These are phyloP conservation scores for Drosophila ogumai DNA, from an alignment of 1,140 invertebrate genomes.

Conservation along the genomic window DNA sequence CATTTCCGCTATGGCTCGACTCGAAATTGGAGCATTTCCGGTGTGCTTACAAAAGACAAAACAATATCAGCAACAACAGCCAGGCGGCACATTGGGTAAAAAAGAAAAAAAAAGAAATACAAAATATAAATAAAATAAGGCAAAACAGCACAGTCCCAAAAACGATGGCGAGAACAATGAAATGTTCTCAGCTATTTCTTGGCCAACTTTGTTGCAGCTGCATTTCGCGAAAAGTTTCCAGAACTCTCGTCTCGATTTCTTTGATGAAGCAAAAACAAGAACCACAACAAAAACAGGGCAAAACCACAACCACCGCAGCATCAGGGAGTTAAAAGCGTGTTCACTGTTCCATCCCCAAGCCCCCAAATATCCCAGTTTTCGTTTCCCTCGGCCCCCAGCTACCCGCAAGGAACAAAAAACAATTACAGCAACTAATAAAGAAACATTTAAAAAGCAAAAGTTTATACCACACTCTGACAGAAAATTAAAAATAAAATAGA, in stretches of 20 bases:
- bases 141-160: constrained; percentile 28
- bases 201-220: constrained; percentile 64
- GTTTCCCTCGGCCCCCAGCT: background rate
- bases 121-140: constrained; percentile 50
- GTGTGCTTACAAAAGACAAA: constrained; percentile 64
- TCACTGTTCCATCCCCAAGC: constrained; percentile 26
- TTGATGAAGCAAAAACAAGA: constrained; percentile 59
- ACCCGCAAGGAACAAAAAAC: constrained; percentile 57
- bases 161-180: constrained; percentile 34
- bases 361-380: background rate
- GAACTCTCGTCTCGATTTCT: constrained; percentile 72
- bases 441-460: constrained; percentile 84
- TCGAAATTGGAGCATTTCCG: constrained; percentile 77
- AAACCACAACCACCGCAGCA: constrained; percentile 46
- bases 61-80: constrained; percentile 23
- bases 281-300: constrained; percentile 29
- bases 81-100: constrained; percentile 6
- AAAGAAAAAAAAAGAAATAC: constrained; percentile 6
- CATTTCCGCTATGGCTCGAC: constrained; percentile 68
- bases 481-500: background rate
- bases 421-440: constrained; percentile 82
- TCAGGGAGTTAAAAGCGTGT: constrained; percentile 46
- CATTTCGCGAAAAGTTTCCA: constrained; percentile 69
- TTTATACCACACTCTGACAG: constrained; percentile 46
- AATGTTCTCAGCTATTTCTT: constrained; percentile 55